These are phyloP conservation scores for Drosophila azteca DNA, from an alignment of 1,140 invertebrate species.

Conservation along the genomic window DNA sequence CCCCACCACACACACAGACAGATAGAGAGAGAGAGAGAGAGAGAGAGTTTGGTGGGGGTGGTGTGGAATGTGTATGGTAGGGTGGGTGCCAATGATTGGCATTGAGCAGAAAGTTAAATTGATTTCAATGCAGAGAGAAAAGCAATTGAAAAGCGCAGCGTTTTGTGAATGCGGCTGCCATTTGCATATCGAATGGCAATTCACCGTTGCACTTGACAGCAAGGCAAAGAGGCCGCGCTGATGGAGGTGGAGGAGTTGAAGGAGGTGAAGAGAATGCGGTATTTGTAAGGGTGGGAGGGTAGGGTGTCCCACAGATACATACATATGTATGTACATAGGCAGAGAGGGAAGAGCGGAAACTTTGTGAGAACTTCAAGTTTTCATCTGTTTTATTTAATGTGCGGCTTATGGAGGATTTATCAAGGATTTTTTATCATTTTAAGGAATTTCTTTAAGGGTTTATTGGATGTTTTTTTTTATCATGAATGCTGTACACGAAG, in stretches of 20 bases:
- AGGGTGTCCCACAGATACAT: too few species aligned
- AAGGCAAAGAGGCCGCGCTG: background rate
- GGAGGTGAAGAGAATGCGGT: background rate
- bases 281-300: background rate
- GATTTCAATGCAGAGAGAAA: constrained; percentile 72
- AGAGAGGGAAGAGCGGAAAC: background rate
- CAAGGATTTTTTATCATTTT: constrained; percentile 5
- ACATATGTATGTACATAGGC: too few species aligned
- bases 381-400: constrained; percentile 38
- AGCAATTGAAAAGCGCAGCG: constrained; percentile 77
- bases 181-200: constrained; percentile 76
- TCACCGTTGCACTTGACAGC: constrained; percentile 74
- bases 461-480: too few species aligned
- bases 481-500: too few species aligned
- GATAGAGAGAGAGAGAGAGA: constrained; percentile 9
- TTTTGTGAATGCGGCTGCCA: constrained; percentile 73
- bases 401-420: constrained; percentile 9
- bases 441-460: too few species aligned
- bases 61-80: constrained; percentile 12
- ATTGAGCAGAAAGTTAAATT: constrained; percentile 80
- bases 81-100: constrained; percentile 73
- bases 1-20: background rate
- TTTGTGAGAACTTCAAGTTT: background rate
- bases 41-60: constrained; percentile 15
- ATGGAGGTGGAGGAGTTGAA: too few species aligned